These are phyloP conservation scores for Dendrolimus kikuchii DNA, from an alignment of 1,140 invertebrate genomes.

Conservation along the genomic window DNA sequence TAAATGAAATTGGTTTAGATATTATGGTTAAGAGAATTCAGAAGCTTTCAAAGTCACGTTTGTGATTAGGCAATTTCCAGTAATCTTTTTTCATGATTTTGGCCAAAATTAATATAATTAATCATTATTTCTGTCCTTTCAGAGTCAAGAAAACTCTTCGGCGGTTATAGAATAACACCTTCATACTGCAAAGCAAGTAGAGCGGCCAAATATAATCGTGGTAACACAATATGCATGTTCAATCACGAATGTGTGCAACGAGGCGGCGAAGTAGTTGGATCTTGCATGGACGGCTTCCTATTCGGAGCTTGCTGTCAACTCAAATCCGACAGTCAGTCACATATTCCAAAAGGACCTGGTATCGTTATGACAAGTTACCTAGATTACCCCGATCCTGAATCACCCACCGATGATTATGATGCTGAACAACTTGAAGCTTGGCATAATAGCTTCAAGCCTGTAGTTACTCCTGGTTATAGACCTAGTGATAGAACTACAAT, in stretches of 20 bases:
- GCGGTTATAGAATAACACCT: constrained; percentile 88
- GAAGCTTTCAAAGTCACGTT: too few species aligned
- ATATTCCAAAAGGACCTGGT: constrained; percentile 64
- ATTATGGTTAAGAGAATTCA: too few species aligned
- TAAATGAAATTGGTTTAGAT: too few species aligned
- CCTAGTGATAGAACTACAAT: constrained; percentile 37
- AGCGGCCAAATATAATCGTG: constrained; percentile 74
- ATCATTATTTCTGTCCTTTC: constrained; percentile 47
- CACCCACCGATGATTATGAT: constrained; percentile 43
- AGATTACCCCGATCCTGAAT: constrained; percentile 55
- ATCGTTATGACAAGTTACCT: constrained; percentile 60
- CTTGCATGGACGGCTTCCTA: constrained; percentile 93
- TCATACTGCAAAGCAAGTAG: constrained; percentile 77
- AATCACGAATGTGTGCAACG: constrained; percentile 90
- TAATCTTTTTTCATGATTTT: too few species aligned
- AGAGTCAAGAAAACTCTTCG: constrained; percentile 85
- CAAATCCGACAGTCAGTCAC: constrained; percentile 56
- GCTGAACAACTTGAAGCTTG: constrained; percentile 49
- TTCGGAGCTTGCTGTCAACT: constrained; percentile 91
- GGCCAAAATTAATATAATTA: not conserved
- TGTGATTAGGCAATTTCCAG: not conserved
- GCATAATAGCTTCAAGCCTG: constrained; percentile 63
- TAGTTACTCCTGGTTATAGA: constrained; percentile 58
- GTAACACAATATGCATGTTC: constrained; percentile 93
- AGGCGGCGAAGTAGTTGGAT: constrained; percentile 87